These are phyloP conservation scores for Riparia riparia DNA, from an alignment of 2,113 vertebrate species.

Conservation along the genomic window DNA sequence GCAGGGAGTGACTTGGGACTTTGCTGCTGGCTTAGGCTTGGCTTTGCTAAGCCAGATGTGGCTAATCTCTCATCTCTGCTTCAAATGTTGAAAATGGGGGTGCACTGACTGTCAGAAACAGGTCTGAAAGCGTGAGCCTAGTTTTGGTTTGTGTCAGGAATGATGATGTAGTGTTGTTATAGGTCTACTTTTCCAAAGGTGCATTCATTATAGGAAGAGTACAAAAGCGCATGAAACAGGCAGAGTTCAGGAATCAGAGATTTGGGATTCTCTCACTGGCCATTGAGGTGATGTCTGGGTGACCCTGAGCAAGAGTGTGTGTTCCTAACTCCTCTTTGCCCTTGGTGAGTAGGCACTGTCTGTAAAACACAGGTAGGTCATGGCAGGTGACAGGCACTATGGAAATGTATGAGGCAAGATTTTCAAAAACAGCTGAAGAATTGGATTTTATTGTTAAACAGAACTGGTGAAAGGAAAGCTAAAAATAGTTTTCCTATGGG, in stretches of 20 bases:
- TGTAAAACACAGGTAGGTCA: not conserved
- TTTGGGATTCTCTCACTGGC: not conserved
- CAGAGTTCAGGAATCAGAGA: not conserved
- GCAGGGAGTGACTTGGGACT: accelerated
- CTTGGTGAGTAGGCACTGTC: not conserved
- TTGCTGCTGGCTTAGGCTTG: not conserved
- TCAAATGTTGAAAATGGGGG: not conserved
- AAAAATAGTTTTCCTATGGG: not conserved
- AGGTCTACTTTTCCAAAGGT: not conserved
- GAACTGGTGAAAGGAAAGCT: not conserved
- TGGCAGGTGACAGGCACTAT: not conserved
- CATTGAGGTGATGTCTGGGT: not conserved
- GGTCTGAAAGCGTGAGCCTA: not conserved
- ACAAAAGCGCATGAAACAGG: not conserved
- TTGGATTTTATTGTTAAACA: not conserved
- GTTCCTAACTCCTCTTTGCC: not conserved
- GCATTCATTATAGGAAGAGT: not conserved
- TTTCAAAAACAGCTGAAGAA: not conserved
- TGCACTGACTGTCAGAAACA: not conserved
- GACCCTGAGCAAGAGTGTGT: not conserved
- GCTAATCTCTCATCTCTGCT: not conserved
- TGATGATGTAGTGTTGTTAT: not conserved
- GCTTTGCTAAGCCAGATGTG: not conserved
- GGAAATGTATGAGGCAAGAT: not conserved
- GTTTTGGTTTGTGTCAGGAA: not conserved